Conservation (phyloP, 2,113 vertebrate species). For the Ammodytes dubius region DNA sequence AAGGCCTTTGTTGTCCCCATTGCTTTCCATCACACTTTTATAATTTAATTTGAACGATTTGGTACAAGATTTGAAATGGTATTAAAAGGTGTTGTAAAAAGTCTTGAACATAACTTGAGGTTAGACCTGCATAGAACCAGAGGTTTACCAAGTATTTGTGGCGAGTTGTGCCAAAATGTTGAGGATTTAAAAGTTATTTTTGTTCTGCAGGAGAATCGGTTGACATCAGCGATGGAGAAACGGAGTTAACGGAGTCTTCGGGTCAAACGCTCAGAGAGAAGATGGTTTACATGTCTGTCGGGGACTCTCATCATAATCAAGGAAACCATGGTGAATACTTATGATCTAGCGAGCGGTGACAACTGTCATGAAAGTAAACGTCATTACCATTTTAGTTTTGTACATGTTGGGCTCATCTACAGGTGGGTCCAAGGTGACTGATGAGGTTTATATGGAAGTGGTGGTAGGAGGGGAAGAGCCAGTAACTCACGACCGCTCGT, state of each 20-base stretch:
- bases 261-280: conserved; percentile 93
- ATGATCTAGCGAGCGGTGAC: background rate
- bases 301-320: conserved; percentile 93
- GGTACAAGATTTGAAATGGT: background rate
- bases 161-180: background rate
- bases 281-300: conserved; percentile 98
- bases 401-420: conserved; percentile 74
- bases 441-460: conserved; percentile 97
- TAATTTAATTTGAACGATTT: background rate
- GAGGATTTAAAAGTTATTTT: conserved; percentile 3
- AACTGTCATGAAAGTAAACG: conserved; percentile 44
- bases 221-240: conserved; percentile 94
- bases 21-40: background rate
- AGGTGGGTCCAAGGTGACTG: conserved; percentile 93
- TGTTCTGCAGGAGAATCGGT: conserved; percentile 90
- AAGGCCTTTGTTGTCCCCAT: background rate
- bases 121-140: background rate
- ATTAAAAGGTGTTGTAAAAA: background rate
- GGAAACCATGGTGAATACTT: conserved; percentile 91
- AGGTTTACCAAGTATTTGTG: background rate
- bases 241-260: conserved; percentile 90
- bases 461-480: conserved; percentile 94
- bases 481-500: conserved; percentile 89
- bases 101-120: conserved; percentile 8
- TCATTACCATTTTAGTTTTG: conserved; percentile 50